These are phyloP conservation scores for Ailuropoda melanoleuca DNA, from an alignment of 2,113 vertebrate genomes.

Conservation along the genomic window DNA sequence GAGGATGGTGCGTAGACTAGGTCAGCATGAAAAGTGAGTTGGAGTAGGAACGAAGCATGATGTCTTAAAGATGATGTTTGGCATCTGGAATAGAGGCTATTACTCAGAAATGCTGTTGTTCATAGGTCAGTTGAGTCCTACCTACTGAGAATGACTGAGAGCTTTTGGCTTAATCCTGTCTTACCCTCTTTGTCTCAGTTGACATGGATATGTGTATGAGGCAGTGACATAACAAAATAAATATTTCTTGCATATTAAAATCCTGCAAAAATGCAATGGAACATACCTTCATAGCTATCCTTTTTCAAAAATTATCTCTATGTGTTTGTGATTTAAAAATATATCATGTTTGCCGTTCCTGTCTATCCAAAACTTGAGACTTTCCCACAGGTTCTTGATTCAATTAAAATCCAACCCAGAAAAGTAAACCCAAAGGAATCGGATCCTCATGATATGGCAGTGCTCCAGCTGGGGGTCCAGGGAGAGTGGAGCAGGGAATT, in stretches of 20 bases:
- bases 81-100: neutral
- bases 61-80: neutral
- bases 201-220: neutral
- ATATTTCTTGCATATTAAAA: neutral
- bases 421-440: neutral
- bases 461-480: neutral
- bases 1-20: neutral
- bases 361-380: conserved; percentile 12
- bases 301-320: neutral
- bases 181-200: neutral
- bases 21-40: neutral
- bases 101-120: neutral
- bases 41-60: neutral
- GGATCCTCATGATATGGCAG: neutral
- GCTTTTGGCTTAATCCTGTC: neutral
- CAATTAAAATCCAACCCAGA: neutral
- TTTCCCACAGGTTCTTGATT: neutral
- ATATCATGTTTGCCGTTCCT: neutral
- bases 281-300: neutral
- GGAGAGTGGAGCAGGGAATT: neutral
- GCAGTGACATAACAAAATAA: neutral
- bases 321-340: conserved; percentile 7
- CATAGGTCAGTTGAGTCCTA: neutral
- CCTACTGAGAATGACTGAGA: neutral
- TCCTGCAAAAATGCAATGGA: neutral